phyloP scores from a whole-genome alignment of 2,888 invertebrate species.

The Chymomyza amoena region DNA sequence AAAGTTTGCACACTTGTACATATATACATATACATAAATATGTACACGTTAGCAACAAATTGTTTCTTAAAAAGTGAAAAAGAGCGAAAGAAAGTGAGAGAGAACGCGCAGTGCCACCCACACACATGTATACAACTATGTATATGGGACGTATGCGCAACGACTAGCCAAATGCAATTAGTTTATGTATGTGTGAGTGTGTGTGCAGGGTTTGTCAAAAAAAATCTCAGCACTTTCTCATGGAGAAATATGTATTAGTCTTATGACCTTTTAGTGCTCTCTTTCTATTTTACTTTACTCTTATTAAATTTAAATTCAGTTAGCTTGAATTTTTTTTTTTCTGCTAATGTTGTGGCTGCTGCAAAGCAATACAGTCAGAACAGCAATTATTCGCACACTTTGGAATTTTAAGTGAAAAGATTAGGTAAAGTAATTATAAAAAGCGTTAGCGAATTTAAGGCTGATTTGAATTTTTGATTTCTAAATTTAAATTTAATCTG shows the following conservation, averaged over 20 bases:
- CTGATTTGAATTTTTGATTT: too few relatives aligned
- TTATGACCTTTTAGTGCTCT: not conserved
- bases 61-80: not conserved
- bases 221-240: too few relatives aligned
- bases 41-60: not conserved
- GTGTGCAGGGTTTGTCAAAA: not conserved
- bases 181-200: constrained; percentile 11
- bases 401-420: too few relatives aligned
- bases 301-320: constrained; percentile 28
- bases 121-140: not conserved
- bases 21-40: not conserved
- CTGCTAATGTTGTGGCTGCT: not conserved
- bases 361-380: too few relatives aligned
- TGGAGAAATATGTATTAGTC: too few relatives aligned
- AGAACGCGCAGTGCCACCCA: not conserved
- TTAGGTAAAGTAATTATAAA: too few relatives aligned
- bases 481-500: too few relatives aligned
- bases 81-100: not conserved
- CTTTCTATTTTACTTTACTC: constrained; percentile 8
- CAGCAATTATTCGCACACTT: too few relatives aligned
- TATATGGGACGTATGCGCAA: not conserved
- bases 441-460: too few relatives aligned
- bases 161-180: not conserved
- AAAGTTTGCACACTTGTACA: not conserved
- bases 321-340: too few relatives aligned